Base-by-base conservation (phyloP, 2,888 invertebrate species). In the Dynastes tityus region DNA sequence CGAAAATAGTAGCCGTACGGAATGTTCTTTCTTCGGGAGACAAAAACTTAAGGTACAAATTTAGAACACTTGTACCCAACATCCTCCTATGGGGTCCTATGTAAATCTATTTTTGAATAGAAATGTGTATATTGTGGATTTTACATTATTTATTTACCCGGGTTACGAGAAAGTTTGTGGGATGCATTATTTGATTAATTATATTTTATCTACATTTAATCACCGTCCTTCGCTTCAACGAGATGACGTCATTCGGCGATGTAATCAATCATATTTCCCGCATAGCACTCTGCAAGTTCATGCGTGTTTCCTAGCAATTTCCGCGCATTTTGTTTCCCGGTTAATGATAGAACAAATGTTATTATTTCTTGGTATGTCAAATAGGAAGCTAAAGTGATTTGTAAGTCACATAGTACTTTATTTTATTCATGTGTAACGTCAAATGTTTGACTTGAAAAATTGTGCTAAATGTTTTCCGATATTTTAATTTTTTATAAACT, bases 1-100 rank as follows among this genome's bases (percentile, higher is more conserved):
- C 68, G 29, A 51, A 68, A 68, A 68, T 68, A 68, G 51, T 13
- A 68, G 27, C 29, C 4, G 29, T 13, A 6, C 68, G 68, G 68
- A 27, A 68, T 68, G 11, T 51, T 68, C 16, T 51, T 68, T 68
- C 49, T 29, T 51, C 51, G 8, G 49, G 13, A 51, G 51, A 68
- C 27, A 68, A 45, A 37, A 65, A 13, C 37, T 16, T n/a, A 1
- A 45, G 3, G 8, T 40, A n/a, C 45, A 22, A 37, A 63, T 63
- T 63, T 63, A 63, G 32, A 29, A 13, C 22, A 8, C 22, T 2
- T 2, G 27, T 1, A 4, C 22, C 8, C n/a, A 58, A 58, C 22
- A 27, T 22, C 55, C 22, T 58, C 22, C 22, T 58, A 16, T 16
- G 22, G 55, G 22, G 22, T 58, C 22, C 55, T 22, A 22, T 16